Evolutionary conservation across 2,888 invertebrate genomes (phyloP).

Genomic region (Thysanoteuthis rhombus): DNA sequence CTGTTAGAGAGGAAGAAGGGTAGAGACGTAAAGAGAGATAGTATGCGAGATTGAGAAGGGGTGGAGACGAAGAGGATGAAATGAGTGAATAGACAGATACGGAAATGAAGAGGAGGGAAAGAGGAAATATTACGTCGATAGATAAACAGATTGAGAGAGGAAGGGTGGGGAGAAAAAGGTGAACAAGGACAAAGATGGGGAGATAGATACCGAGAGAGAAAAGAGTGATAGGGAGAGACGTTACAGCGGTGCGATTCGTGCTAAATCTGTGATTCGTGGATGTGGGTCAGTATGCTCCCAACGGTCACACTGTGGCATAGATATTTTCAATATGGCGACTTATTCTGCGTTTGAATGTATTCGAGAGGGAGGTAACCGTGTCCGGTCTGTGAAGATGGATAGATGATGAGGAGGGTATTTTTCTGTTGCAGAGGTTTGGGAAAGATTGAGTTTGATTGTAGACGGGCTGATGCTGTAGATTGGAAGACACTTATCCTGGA

Average conservation of each 20-base stretch:
- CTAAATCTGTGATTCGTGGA: not conserved
- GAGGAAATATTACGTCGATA: not conserved
- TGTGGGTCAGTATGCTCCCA: not conserved
- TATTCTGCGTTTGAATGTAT: not conserved
- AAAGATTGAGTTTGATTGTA: not conserved
- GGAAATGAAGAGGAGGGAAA: too few species aligned
- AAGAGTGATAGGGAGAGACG: not conserved
- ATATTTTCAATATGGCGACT: not conserved
- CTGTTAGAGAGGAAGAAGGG: too few species aligned
- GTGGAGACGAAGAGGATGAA: too few species aligned
- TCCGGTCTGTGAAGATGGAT: not conserved
- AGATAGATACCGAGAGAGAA: not conserved
- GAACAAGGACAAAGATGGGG: not conserved
- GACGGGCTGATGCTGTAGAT: not conserved
- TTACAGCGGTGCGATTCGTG: not conserved
- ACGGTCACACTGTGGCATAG: not conserved
- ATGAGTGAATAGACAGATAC: not conserved
- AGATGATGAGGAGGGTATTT: too few species aligned
- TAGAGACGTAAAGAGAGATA: too few species aligned
- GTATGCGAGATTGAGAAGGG: too few species aligned
- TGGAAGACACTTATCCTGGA: not conserved
- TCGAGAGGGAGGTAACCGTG: not conserved
- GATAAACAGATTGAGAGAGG: not conserved
- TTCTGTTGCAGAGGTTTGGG: not conserved
- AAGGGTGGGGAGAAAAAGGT: not conserved